A percentile compares a stretch with the other conserved stretches of the same genome.
These are phyloP conservation scores for Neocrepidodera transversa DNA, from an alignment of 2,888 invertebrate species.

Conservation along the genomic window DNA sequence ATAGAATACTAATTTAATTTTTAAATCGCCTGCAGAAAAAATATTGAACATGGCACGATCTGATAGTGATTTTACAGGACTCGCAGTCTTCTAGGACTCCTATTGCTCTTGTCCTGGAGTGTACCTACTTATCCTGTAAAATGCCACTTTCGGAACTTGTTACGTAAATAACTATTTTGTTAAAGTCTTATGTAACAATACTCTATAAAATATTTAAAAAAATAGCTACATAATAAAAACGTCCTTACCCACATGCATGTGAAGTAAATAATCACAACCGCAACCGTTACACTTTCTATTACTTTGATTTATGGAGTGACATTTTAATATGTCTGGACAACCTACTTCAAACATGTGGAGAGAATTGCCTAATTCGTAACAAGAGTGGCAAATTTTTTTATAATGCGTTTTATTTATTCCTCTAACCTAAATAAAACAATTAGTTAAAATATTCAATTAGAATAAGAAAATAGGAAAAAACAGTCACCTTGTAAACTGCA, in stretches of 20 bases:
- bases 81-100: too few relatives aligned
- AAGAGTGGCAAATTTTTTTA: conserved; percentile 52
- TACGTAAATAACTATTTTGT: too few relatives aligned
- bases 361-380: conserved; percentile 49
- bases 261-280: conserved; percentile 49
- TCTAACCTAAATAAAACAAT: conserved; percentile 37
- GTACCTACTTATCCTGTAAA: too few relatives aligned
- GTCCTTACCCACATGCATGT: conserved; percentile 50
- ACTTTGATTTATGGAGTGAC: conserved; percentile 48
- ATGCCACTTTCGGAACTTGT: too few relatives aligned
- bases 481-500: conserved; percentile 42
- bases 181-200: too few relatives aligned
- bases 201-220: background rate
- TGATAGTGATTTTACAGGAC: too few relatives aligned
- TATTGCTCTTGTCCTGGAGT: too few relatives aligned
- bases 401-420: conserved; percentile 51
- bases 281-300: conserved; percentile 48
- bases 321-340: conserved; percentile 48
- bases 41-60: too few relatives aligned
- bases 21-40: too few relatives aligned
- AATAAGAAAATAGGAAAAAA: background rate
- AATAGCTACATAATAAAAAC: background rate
- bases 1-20: too few relatives aligned
- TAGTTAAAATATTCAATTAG: background rate
- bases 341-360: conserved; percentile 51